Conservation (phyloP, 2,113 vertebrate species). For the Indri indri region DNA sequence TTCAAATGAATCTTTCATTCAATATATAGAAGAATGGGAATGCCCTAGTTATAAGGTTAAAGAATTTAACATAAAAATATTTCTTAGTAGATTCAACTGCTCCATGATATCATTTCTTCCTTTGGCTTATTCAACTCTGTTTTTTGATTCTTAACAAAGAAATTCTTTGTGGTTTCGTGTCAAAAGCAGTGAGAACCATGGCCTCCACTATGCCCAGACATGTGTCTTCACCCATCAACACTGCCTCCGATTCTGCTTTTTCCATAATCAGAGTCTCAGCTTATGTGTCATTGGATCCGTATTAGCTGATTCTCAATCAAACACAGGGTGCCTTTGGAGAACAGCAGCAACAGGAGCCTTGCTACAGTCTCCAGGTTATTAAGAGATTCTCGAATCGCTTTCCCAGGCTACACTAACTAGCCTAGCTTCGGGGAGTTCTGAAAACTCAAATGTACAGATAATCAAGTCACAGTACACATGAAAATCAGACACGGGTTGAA, state of each 20-base stretch:
- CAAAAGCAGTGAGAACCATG: constrained; percentile 28
- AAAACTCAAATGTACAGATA: background rate
- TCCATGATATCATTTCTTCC: constrained; percentile 75
- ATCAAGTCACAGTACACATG: background rate
- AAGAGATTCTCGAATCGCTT: background rate
- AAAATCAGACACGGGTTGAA: background rate
- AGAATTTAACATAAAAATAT: constrained; percentile 59
- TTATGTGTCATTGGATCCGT: background rate
- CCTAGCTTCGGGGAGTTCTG: background rate
- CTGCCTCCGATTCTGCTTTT: constrained; percentile 19
- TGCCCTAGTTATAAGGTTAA: background rate
- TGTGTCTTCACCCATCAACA: background rate
- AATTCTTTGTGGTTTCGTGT: constrained; percentile 63
- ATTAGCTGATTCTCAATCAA: constrained; percentile 19
- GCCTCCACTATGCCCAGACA: background rate
- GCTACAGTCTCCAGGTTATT: background rate
- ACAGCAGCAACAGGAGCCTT: background rate
- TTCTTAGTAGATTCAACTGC: constrained; percentile 46
- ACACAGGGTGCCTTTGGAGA: background rate
- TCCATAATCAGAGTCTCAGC: background rate
- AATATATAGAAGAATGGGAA: constrained; percentile 25
- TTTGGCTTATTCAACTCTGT: background rate
- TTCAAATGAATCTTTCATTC: constrained; percentile 26
- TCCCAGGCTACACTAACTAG: background rate
- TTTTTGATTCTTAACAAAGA: constrained; percentile 64